Conservation (phyloP, 23 tunicate genomes). For the Halocynthia aurantium region DNA sequence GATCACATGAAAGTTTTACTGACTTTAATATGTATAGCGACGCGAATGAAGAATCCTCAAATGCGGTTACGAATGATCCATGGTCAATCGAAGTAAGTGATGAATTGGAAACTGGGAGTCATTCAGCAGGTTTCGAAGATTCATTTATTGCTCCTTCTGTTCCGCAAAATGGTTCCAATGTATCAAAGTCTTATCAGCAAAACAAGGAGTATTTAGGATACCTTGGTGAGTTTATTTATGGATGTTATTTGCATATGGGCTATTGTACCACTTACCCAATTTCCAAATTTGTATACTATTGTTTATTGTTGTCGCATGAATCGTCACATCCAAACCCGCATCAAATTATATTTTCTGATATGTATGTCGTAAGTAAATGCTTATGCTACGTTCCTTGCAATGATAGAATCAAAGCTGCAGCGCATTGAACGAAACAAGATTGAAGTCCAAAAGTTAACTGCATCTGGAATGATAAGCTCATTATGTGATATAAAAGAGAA, state of each 20-base stretch:
- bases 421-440: background rate
- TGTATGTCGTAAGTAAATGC: no score
- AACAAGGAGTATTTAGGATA: constrained; percentile 21
- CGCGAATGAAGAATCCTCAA: background rate
- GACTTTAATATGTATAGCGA: background rate
- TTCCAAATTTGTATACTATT: no score
- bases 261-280: no score
- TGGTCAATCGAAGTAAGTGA: background rate
- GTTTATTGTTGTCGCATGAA: no score
- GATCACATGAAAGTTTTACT: background rate
- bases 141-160: background rate
- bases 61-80: constrained; percentile 1
- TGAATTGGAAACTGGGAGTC: background rate
- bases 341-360: no score
- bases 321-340: no score
- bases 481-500: constrained; percentile 13
- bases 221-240: background rate
- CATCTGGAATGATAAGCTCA: constrained; percentile 10
- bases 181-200: background rate
- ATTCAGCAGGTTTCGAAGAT: constrained; percentile 14
- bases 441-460: constrained; percentile 4
- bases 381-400: no score
- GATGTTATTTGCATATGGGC: no score
- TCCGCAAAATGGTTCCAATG: background rate
- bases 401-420: constrained; percentile 16